Percentiles rank a stretch among this genome's conserved stretches.
Evolutionary conservation across 2,113 vertebrate species (phyloP).

Genomic region (Lophura nycthemera): DNA sequence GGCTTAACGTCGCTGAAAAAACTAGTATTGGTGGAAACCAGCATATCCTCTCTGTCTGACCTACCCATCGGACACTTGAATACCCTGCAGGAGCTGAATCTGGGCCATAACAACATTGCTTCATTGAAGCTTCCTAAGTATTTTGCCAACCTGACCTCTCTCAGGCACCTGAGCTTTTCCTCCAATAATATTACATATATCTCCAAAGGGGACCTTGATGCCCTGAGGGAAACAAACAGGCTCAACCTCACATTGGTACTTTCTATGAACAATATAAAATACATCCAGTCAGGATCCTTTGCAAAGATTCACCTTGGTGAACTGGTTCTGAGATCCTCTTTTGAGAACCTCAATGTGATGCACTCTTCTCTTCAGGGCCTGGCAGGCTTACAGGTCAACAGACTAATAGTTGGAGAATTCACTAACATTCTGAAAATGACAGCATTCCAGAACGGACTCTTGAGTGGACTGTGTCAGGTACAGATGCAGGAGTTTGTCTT

Average conservation of each 20-base stretch:
- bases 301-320: slow-evolving; percentile 59
- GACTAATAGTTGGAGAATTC: slow-evolving; percentile 76
- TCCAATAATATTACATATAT: slow-evolving; percentile 75
- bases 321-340: slow-evolving; percentile 75
- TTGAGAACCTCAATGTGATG: slow-evolving; percentile 62
- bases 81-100: slow-evolving; percentile 74
- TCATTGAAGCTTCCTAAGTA: slow-evolving; percentile 74
- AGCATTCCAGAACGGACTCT: neutral
- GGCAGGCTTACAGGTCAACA: slow-evolving; percentile 69
- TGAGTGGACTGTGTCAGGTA: slow-evolving; percentile 76
- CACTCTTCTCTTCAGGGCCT: slow-evolving; percentile 70
- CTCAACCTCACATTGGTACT: slow-evolving; percentile 79
- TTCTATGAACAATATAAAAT: slow-evolving; percentile 77
- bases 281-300: slow-evolving; percentile 75
- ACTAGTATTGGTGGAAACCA: slow-evolving; percentile 74
- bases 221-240: slow-evolving; percentile 37
- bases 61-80: slow-evolving; percentile 76
- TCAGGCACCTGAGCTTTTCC: slow-evolving; percentile 70
- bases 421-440: neutral
- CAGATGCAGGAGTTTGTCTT: slow-evolving; percentile 75
- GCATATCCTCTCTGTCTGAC: slow-evolving; percentile 54
- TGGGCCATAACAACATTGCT: slow-evolving; percentile 75
- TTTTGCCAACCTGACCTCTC: slow-evolving; percentile 65
- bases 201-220: slow-evolving; percentile 62
- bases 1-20: slow-evolving; percentile 69